A percentile compares a stretch with the other conserved stretches of the same genome.
phyloP scores from a whole-genome alignment of 2,797 vertebrate species.

The Hippocampus kuda region DNA sequence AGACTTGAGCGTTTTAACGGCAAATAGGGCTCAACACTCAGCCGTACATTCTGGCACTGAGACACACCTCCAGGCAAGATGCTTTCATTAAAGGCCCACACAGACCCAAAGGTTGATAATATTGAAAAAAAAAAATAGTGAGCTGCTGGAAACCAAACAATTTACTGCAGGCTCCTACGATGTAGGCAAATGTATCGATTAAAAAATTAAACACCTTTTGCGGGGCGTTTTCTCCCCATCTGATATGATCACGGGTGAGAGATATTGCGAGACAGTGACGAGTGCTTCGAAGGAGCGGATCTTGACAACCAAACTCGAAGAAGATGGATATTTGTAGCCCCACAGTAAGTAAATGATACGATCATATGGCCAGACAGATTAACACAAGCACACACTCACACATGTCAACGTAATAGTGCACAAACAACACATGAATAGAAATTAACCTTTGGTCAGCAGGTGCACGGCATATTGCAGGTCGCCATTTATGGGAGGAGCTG shows the following conservation, averaged over 20 bases:
- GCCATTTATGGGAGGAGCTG: constrained; percentile 57
- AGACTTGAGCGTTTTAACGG: constrained; percentile 58
- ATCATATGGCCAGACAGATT: constrained; percentile 12
- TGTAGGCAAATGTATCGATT: neutral
- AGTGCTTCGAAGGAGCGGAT: neutral
- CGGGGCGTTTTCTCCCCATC: neutral
- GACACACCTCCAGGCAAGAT: constrained; percentile 28
- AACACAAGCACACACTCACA: constrained; percentile 2
- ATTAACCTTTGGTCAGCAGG: constrained; percentile 59
- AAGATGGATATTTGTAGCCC: constrained; percentile 15
- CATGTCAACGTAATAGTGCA: constrained; percentile 17
- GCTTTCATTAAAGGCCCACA: constrained; percentile 38
- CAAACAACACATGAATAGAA: constrained; percentile 66
- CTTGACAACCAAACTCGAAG: constrained; percentile 6
- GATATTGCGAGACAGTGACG: neutral
- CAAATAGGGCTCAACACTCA: constrained; percentile 56
- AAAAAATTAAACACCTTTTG: neutral
- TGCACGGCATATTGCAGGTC: constrained; percentile 61
- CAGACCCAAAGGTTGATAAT: constrained; percentile 30
- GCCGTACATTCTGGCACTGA: constrained; percentile 36
- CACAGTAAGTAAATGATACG: constrained; percentile 8
- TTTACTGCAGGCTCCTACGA: neutral
- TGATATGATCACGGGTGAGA: neutral
- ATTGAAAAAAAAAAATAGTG: neutral
- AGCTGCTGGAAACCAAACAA: constrained; percentile 10